These are phyloP conservation scores for Strix aluco DNA, from an alignment of 2,113 vertebrate species.

Conservation along the genomic window DNA sequence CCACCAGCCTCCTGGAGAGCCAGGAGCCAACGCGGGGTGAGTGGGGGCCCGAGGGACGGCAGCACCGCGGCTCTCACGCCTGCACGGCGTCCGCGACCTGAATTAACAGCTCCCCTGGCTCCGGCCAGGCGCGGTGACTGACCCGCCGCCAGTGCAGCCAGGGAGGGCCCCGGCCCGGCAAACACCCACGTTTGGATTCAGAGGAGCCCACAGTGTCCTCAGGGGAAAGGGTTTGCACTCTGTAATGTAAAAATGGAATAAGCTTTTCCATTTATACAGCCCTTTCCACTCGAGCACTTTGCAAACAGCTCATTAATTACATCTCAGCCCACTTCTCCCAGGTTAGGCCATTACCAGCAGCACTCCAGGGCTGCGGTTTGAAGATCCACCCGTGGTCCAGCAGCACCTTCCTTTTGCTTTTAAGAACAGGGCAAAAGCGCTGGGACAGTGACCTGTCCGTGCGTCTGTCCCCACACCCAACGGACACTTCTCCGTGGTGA, in stretches of 20 bases:
- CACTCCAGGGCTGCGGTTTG: accelerated
- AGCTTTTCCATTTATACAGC: not conserved
- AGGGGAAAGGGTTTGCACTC: not conserved
- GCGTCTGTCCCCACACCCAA: not conserved
- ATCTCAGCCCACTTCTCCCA: not conserved
- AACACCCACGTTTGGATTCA: accelerated
- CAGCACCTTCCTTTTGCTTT: not conserved
- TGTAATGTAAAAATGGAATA: not conserved
- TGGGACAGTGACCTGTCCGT: not conserved
- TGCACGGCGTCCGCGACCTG: not conserved
- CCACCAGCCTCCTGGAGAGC: not conserved
- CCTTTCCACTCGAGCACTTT: not conserved
- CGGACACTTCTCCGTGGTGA: accelerated
- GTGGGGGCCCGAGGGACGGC: not conserved
- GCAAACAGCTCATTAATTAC: not conserved
- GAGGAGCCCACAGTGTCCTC: not conserved
- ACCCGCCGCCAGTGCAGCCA: accelerated
- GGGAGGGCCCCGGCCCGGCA: accelerated
- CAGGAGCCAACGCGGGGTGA: accelerated
- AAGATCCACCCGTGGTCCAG: not conserved
- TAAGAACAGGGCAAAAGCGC: too few relatives aligned
- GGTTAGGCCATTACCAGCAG: too few relatives aligned
- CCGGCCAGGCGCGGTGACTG: not conserved
- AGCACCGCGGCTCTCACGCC: not conserved
- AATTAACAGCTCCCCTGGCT: not conserved